Evolutionary conservation across 2,888 invertebrate genomes (phyloP), one percentile per base, ranked within the genome.

Genomic region (Trachelus stipa): DNA sequence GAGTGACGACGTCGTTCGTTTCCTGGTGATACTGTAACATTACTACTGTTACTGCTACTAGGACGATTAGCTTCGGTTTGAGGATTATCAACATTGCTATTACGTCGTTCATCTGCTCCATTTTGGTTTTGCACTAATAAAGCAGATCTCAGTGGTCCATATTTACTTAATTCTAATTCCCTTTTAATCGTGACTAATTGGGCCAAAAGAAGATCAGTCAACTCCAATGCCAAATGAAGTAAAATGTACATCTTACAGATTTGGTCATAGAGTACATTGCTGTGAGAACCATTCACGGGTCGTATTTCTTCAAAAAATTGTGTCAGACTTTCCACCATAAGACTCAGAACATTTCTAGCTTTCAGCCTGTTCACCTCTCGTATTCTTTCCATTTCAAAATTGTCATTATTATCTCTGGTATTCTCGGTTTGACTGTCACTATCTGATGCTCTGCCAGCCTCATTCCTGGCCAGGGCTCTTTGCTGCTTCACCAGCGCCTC

Each of bases 151-250:
- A 91, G 89, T 37, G 92, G 91, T 56, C 23, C 56, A 56, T 56
- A 56, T 56, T 56, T 56, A 80, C 91, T 92, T 9, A 91, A 91
- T 83, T 92, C 92, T 15, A 87, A 77, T 73, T 88, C 86, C n/a
- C 85, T 86, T 33, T 82, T 82, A 1, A 83, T 84, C 12, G 80
- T 80, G 12, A 91, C 90, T 12, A 93, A 90, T 81, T 93, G 92
- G 23, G 92, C 88, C 3, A 93, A 83, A 69, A 93, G 84, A 30
- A 93, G 87, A 83, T 93, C 93, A 15, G 92, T 92, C 37, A 93
- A 84, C 76, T 93, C 89, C 73, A 92, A 84, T 1, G 93, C 92
- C 84, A 93, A 88, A 75, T 92, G 92, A 3, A 93, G 88, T 56
- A 92, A 83, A 33, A 88, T 83, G 77, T 89, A 88, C 81, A 91